Evolutionary conservation across 2,797 vertebrate genomes (phyloP).

Genomic region (Crossoptilon crossoptilon): DNA sequence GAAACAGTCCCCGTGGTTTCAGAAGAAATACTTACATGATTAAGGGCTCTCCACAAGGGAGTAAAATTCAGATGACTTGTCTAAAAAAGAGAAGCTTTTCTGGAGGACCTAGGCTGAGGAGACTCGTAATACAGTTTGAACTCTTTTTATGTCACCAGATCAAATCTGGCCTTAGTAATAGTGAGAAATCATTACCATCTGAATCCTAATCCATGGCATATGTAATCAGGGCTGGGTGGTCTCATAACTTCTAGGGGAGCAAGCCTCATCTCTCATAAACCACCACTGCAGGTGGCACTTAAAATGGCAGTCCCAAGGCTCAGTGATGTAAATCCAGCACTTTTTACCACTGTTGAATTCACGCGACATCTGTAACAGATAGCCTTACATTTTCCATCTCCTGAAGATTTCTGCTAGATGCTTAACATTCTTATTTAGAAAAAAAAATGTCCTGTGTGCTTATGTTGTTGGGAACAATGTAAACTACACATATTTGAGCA

Average conservation of each 20-base stretch:
- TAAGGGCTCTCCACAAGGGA: background rate
- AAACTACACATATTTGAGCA: background rate
- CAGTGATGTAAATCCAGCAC: background rate
- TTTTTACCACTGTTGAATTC: conserved; percentile 13
- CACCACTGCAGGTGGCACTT: conserved; percentile 61
- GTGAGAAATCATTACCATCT: conserved; percentile 69
- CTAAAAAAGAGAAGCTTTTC: background rate
- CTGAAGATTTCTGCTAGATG: background rate
- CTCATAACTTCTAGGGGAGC: conserved; percentile 46
- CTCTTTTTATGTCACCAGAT: conserved; percentile 24
- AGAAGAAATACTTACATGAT: background rate
- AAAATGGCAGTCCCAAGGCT: conserved; percentile 3
- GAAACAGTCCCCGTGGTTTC: background rate
- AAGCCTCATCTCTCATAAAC: conserved; percentile 60
- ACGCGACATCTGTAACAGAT: background rate
- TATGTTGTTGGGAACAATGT: background rate
- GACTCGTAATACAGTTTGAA: background rate
- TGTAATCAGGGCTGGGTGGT: conserved; percentile 57
- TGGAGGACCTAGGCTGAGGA: background rate
- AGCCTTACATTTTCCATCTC: background rate
- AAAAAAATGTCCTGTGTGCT: background rate
- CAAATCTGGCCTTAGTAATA: conserved; percentile 56
- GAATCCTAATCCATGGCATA: conserved; percentile 67
- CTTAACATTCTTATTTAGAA: background rate
- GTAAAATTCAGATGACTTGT: background rate